Percentiles rank a stretch among this genome's conserved stretches.
phyloP scores from a whole-genome alignment of 2,888 invertebrate genomes.

The Anagyrus pseudococci region DNA sequence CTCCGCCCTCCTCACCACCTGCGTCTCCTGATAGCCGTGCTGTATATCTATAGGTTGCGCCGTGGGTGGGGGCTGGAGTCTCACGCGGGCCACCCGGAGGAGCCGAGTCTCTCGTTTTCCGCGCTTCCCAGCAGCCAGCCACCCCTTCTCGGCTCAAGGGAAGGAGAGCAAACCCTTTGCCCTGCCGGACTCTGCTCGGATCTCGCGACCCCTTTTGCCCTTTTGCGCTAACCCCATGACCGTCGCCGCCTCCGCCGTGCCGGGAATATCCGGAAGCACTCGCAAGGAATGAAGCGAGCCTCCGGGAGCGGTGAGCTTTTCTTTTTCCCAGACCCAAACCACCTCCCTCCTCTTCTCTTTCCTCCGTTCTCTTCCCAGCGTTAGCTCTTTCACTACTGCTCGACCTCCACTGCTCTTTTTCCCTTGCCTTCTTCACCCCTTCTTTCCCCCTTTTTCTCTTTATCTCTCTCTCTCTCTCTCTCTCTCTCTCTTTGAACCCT shows the following conservation, averaged over 20 bases:
- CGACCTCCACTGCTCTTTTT: conserved; percentile 10
- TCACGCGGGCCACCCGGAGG: too few relatives aligned
- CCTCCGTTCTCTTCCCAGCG: conserved; percentile 20
- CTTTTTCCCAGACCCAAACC: conserved; percentile 21
- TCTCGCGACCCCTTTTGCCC: neutral
- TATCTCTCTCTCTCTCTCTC: conserved; percentile 21
- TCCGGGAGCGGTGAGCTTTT: conserved; percentile 27
- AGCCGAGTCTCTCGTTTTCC: too few relatives aligned
- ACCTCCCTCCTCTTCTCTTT: neutral
- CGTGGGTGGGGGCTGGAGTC: too few relatives aligned
- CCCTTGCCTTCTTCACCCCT: conserved; percentile 5
- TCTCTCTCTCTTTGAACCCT: conserved; percentile 13
- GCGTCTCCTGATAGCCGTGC: too few relatives aligned
- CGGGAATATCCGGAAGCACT: conserved; percentile 57
- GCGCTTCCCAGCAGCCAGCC: too few relatives aligned
- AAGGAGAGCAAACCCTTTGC: too few relatives aligned
- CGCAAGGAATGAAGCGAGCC: conserved; percentile 54
- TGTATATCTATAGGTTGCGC: too few relatives aligned
- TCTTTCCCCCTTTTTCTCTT: conserved; percentile 17
- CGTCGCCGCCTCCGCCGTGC: conserved; percentile 49
- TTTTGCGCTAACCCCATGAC: conserved; percentile 50
- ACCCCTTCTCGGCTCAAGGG: too few relatives aligned
- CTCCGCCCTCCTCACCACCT: conserved; percentile 41
- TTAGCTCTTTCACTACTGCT: conserved; percentile 13
- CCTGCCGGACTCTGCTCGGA: too few relatives aligned